phyloP scores from a whole-genome alignment of 2,797 vertebrate genomes.

The Spinus olivaceus region DNA sequence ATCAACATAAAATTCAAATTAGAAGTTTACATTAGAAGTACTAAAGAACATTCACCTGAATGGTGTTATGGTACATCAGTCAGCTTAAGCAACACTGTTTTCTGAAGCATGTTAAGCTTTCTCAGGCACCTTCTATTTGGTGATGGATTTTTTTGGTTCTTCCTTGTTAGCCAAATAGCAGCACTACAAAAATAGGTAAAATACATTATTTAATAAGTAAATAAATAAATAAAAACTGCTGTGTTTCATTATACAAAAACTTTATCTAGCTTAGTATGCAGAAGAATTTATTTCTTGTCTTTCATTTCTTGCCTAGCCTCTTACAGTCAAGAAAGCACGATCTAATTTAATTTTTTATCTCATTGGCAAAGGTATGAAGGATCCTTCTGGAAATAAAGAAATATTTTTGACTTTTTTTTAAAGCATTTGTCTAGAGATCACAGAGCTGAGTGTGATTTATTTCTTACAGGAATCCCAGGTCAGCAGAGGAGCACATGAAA shows the following conservation, averaged over 20 bases:
- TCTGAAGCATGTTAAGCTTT: not conserved
- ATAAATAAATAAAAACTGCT: not conserved
- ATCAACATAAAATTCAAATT: not conserved
- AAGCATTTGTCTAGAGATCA: not conserved
- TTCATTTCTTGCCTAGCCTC: not conserved
- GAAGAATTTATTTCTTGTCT: not conserved
- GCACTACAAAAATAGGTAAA: not conserved
- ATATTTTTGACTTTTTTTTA: not conserved
- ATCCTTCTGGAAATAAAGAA: not conserved
- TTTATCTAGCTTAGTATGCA: not conserved
- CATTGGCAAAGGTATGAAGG: not conserved
- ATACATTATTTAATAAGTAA: not conserved
- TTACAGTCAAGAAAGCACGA: not conserved
- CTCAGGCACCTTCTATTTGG: not conserved
- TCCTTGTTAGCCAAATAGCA: not conserved
- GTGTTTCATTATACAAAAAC: not conserved
- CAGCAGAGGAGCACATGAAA: not conserved
- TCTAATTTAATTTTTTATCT: not conserved
- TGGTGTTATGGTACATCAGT: not conserved
- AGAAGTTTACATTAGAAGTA: not conserved
- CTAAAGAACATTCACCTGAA: not conserved
- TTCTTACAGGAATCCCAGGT: not conserved
- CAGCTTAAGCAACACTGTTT: not conserved
- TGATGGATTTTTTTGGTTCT: not conserved
- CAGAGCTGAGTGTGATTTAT: not conserved